Base-by-base conservation (phyloP, 92 coral and sea anemone species). In the Bergia sp. region DNA sequence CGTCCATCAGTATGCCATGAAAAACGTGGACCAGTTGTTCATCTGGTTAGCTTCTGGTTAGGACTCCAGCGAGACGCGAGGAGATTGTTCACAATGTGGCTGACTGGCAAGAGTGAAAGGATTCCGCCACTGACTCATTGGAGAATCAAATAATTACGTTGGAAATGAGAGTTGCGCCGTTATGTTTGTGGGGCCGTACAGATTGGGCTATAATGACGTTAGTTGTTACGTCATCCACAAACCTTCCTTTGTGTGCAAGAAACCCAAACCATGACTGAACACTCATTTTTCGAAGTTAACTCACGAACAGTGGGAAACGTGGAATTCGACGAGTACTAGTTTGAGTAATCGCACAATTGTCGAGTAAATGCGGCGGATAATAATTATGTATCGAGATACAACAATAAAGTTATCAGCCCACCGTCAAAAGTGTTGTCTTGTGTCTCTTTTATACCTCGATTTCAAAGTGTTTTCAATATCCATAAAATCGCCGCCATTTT, bases 211-310 rank as follows among this genome's bases (percentile, higher is more conserved):
- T 73, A 81, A 81, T 38, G 85, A 81, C 73, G 73, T 81, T 29
- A 38, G 38, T 9, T 81, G 85, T 40, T 11, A 81, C 49, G 57
- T 81, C 73, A 58, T 37, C 20, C 85, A 81, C 50, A 81, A 58
- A 13, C 85, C 85, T 37, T 37, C 53, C 9, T 55, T 37, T n/a
- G 85, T 81, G 66, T 81, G 85, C 49, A 81, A 81, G 67, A 81
- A 81, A 40, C 85, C 73, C 9, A 55, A 57, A 13, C 85, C 42
- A 58, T 55, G 37, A 81, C 38, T 18, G 4, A 61, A 16, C 21
- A 3, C 23, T 20, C 23, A 53, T 18, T 53, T 53, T 1, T 53
- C 2, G 16, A 53, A 12, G 1, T 12, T 53, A 29, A 29, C 29
- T 29, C 29, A 29, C 29, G 29, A 29, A 29, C 29, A 29, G 29